phyloP scores from a whole-genome alignment of 2,888 invertebrate species.

The Lepidocyrtoides sp. region DNA sequence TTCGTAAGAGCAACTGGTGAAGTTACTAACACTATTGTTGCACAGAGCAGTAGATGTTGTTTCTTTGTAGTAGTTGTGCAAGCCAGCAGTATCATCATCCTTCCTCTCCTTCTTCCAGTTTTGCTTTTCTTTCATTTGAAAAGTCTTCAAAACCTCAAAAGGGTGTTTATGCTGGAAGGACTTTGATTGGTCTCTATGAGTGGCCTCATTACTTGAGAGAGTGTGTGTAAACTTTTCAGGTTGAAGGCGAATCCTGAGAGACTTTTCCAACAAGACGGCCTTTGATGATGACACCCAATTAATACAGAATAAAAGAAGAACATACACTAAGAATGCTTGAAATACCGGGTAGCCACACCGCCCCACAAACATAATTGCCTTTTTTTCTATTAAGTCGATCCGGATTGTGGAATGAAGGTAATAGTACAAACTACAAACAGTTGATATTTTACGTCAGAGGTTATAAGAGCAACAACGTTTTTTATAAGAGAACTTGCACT shows the following conservation, averaged over 20 bases:
- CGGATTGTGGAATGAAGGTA: neutral
- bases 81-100: neutral
- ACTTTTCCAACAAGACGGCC: neutral
- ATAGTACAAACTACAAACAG: too few relatives aligned
- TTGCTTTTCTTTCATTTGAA: neutral
- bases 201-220: neutral
- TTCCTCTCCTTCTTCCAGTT: neutral
- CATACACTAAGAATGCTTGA: neutral
- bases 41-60: neutral
- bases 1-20: neutral
- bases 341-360: too few relatives aligned
- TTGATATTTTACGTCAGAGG: too few relatives aligned
- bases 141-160: neutral
- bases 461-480: too few relatives aligned
- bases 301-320: neutral
- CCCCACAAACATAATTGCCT: neutral
- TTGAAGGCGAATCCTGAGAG: neutral
- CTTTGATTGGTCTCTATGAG: neutral
- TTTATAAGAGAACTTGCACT: too few relatives aligned
- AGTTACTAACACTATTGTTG: neutral
- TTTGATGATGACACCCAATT: slow-evolving; percentile 7
- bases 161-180: neutral
- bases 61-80: neutral
- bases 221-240: slow-evolving; percentile 3
- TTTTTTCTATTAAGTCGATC: too few relatives aligned